Evolutionary conservation across 2,113 vertebrate species (phyloP).

Genomic region (Pycnonotus jocosus): DNA sequence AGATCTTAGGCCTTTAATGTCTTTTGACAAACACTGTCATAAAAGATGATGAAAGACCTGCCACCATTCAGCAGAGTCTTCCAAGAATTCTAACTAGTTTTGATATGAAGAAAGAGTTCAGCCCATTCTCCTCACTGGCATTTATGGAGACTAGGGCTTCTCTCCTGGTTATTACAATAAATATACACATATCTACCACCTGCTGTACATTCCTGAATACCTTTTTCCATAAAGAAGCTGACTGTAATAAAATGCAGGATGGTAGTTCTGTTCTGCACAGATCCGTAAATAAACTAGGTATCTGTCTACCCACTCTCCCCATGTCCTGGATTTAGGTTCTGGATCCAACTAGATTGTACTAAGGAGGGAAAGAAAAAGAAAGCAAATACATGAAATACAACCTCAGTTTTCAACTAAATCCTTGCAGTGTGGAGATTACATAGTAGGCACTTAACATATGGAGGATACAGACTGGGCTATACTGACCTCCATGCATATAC

Average conservation of each 20-base stretch:
- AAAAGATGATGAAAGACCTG: not conserved
- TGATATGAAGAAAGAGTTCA: not conserved
- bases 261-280: not conserved
- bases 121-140: not conserved
- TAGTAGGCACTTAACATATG: not conserved
- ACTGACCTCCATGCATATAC: not conserved
- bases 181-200: not conserved
- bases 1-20: not conserved
- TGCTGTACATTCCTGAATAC: not conserved
- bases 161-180: not conserved
- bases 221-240: not conserved
- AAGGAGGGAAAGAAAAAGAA: not conserved
- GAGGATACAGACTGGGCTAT: not conserved
- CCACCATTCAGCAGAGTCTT: not conserved
- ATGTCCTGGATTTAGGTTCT: not conserved
- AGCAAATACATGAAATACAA: not conserved
- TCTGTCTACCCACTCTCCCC: not conserved
- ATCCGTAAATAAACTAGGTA: not conserved
- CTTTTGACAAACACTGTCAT: not conserved
- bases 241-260: not conserved
- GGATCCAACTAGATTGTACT: not conserved
- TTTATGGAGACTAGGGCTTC: not conserved
- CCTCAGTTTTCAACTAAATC: not conserved
- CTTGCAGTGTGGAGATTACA: not conserved
- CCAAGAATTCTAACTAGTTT: not conserved